Percentiles rank a stretch among this genome's conserved stretches.
phyloP scores from a whole-genome alignment of 2,888 invertebrate genomes.

The Erpobdella octoculata region DNA sequence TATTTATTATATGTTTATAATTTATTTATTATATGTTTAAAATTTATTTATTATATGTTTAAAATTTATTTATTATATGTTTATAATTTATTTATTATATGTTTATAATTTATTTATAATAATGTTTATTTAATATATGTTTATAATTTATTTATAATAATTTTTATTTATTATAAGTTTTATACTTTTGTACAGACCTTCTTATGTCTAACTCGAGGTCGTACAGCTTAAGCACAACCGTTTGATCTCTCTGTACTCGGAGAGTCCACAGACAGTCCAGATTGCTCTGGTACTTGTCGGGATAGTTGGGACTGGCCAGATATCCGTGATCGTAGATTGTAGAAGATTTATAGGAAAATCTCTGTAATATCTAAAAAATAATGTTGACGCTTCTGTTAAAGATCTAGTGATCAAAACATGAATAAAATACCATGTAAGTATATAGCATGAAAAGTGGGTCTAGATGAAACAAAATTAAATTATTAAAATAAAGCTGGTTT shows the following conservation, averaged over 20 bases:
- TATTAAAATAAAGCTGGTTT: too few species aligned
- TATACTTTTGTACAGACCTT: too few species aligned
- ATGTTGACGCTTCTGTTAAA: background rate
- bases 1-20: too few species aligned
- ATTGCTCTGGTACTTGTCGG: conserved; percentile 36
- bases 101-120: background rate
- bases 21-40: background rate
- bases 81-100: too few species aligned
- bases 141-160: background rate
- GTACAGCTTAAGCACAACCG: conserved; percentile 30
- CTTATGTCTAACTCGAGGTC: conserved; percentile 38
- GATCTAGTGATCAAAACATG: background rate
- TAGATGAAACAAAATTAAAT: too few species aligned
- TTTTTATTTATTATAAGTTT: background rate
- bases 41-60: background rate
- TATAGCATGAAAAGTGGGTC: too few species aligned
- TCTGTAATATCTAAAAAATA: background rate
- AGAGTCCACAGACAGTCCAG: conserved; percentile 35
- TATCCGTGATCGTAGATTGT: conserved; percentile 33
- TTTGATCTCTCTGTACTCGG: conserved; percentile 33
- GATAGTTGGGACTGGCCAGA: conserved; percentile 38
- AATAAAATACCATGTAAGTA: too few species aligned
- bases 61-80: background rate
- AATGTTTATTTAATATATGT: background rate
- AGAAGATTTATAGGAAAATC: background rate